Evolutionary conservation across 1,140 invertebrate species (phyloP), one percentile per base, ranked within the genome.

Genomic region (Ptiloglossa arizonensis): DNA sequence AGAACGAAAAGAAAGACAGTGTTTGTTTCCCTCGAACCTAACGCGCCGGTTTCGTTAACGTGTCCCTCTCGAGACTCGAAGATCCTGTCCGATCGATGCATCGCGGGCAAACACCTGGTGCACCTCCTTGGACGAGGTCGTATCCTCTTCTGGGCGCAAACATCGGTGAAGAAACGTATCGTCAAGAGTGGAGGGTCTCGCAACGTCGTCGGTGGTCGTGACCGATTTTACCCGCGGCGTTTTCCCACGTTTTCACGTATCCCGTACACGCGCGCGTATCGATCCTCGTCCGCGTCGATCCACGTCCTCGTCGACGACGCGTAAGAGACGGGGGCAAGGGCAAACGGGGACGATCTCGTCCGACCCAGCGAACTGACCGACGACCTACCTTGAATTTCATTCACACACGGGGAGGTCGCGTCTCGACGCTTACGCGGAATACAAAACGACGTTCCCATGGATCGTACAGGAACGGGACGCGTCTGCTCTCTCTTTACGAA

Each of bases 361-460:
- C 80, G 83, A 88, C 80, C 82, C 86, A 73, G 76, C 83, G 79
- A 76, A 63, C 83, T 76, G 83, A 82, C 81, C 83, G 70, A 83
- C 82, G 80, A 82, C 82, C 81, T 79, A 87, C 72, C 79, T 88
- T 88, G 88, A 87, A 89, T 91, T 90, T 86, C 85, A 91, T 91
- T 90, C 86, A 80, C 85, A 86, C 81, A 85, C 86, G 82, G 69
- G 82, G 85, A 88, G 81, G 83, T 86, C 83, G 86, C 68, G 80
- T 75, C 85, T 78, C 69, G 80, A 41, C 56, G 79, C 77, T 77
- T 80, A 79, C 82, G 71, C 82, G 86, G 90, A 91, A 91, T 91
- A 91, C 85, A 68, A 78, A 90, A 89, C 85, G 69, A 89, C 79
- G 87, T 88, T 87, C 85, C 82, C 87, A 88, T 85, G 86, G 79